phyloP scores from a whole-genome alignment of 2,797 vertebrate genomes.

The Lepus townsendii region DNA sequence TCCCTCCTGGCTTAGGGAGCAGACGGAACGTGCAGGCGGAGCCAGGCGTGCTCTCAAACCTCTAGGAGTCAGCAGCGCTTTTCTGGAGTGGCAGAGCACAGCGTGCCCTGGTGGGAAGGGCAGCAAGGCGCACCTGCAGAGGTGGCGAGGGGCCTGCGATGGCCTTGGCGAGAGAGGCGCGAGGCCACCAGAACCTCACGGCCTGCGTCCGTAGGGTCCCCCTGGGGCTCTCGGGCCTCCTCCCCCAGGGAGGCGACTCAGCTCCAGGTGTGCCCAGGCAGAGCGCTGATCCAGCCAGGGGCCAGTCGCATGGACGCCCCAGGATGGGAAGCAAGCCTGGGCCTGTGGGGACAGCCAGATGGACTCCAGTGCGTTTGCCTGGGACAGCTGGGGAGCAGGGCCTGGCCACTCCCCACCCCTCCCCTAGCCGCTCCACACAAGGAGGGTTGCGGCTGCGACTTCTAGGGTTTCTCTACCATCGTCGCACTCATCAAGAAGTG shows the following conservation, averaged over 20 bases:
- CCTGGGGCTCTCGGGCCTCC: not conserved
- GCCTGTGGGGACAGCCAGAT: conserved; percentile 71
- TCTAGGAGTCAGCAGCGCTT: not conserved
- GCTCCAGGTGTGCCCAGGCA: not conserved
- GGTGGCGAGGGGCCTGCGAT: not conserved
- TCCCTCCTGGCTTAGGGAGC: not conserved
- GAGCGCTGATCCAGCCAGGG: not conserved
- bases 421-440: conserved; percentile 33
- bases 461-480: conserved; percentile 77
- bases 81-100: not conserved
- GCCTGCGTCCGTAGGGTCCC: not conserved
- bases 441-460: conserved; percentile 58
- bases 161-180: not conserved
- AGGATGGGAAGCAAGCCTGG: conserved; percentile 61
- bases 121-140: not conserved
- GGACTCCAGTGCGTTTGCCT: conserved; percentile 74
- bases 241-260: not conserved
- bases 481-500: conserved; percentile 44
- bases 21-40: conserved; percentile 20
- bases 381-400: conserved; percentile 82
- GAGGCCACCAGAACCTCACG: not conserved
- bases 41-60: conserved; percentile 1
- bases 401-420: not conserved
- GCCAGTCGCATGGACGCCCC: not conserved
- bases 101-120: not conserved